Evolutionary conservation across 64 coral and sea anemone species (phyloP).

Genomic region (Pocillopora damicornis): DNA sequence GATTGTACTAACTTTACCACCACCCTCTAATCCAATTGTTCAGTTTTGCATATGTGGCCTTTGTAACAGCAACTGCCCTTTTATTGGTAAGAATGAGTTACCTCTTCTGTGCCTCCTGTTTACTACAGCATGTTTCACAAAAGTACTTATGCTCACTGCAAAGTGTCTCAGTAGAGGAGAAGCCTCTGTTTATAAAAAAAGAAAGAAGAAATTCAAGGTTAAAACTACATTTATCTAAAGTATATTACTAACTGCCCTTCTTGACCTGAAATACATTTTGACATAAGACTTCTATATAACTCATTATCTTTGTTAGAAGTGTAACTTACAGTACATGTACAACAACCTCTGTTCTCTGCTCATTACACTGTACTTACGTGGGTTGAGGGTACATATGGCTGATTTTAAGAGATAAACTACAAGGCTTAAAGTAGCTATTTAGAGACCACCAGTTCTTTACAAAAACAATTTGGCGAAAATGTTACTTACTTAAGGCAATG

Average conservation of each 20-base stretch:
- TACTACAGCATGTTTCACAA: constrained; percentile 97
- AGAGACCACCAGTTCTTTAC: neutral
- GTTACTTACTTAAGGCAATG: constrained; percentile 82
- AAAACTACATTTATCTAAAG: neutral
- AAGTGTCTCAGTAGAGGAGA: constrained; percentile 97
- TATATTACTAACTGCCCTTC: neutral
- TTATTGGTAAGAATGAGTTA: neutral
- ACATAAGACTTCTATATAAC: too few relatives aligned
- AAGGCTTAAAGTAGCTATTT: too few relatives aligned
- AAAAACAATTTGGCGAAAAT: neutral
- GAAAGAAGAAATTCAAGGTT: neutral
- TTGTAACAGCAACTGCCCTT: neutral
- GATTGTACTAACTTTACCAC: too few relatives aligned
- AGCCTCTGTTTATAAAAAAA: constrained; percentile 71
- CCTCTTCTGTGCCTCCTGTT: constrained; percentile 99
- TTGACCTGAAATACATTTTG: too few relatives aligned
- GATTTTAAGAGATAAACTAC: too few relatives aligned
- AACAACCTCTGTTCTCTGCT: too few relatives aligned
- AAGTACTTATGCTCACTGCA: constrained; percentile 98
- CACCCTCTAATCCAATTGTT: too few relatives aligned
- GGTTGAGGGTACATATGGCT: too few relatives aligned
- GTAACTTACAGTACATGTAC: too few relatives aligned
- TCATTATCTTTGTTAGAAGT: too few relatives aligned
- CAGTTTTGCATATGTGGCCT: neutral
- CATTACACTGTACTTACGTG: too few relatives aligned